Evolutionary conservation across 2,113 vertebrate genomes (phyloP), one percentile per base, ranked within the genome.

Genomic region (Erpornis zantholeuca): DNA sequence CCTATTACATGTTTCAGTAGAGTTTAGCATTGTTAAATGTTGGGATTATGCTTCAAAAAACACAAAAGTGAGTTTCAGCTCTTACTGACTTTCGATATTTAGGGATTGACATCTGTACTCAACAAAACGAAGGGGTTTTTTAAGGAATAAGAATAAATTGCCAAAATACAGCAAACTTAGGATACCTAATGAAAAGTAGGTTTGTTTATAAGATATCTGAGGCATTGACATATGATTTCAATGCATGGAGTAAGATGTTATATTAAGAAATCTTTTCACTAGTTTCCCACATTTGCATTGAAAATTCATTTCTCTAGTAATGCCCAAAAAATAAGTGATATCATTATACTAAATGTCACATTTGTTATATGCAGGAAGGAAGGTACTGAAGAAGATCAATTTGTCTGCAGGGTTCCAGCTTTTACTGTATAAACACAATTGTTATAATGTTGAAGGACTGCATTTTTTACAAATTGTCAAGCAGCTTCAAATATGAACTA

Each of bases 81-180:
- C 33, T 75, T 75, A 86, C n/a, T 86, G 42, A 83, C 20, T 44
- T 90, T 80, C 60, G 28, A 29, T 56, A 38, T 68, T 89, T 29
- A 63, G 10, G 15, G 13, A 76, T 53, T 19, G 54, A 23, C 15
- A 40, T 44, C 44, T 31, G 9, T 45, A 59, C 4, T 63, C 17
- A 78, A 57, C 18, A 75, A 75, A 84, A 56, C 0, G 0, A 38
- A n/a, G 5, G 7, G 2, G 0, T 0, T 17, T 81, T 47, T 57
- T 29, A 38, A 42, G 38, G 3, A 72, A 40, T 47, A 76, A 53
- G 23, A 82, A 59, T 54, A 56, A 44, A 63, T 23, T 40, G 12
- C 3, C 27, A 93, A 90, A 78, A 52, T 38, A 69, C 11, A 60
- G 11, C 9, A 53, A 77, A 33, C 10, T 22, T 68, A 44, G 21